A percentile compares a stretch with the other conserved stretches of the same genome.
These are phyloP conservation scores for Suillia variegata DNA, from an alignment of 2,888 invertebrate genomes.

Conservation along the genomic window DNA sequence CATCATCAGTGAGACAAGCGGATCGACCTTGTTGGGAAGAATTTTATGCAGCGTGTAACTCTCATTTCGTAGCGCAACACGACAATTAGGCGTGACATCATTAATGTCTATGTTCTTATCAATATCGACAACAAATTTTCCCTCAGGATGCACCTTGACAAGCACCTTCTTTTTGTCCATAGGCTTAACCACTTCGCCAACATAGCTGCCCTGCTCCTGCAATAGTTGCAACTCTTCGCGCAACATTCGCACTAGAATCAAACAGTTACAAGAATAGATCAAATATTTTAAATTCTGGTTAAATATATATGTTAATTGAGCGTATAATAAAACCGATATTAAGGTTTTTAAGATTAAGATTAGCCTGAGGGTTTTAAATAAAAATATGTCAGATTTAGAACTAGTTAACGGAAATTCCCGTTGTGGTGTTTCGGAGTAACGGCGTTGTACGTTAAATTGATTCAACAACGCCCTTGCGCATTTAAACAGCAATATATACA, in stretches of 20 bases:
- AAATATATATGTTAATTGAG: not conserved
- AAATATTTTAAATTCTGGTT: not conserved
- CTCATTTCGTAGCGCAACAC: constrained; percentile 97
- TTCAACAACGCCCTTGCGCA: no score
- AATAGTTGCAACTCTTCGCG: constrained; percentile 95
- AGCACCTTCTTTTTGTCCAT: constrained; percentile 99
- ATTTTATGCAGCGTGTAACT: constrained; percentile 99
- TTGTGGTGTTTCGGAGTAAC: no score
- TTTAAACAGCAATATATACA: no score
- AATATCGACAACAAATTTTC: constrained; percentile 98
- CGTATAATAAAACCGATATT: no score
- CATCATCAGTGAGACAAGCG: constrained; percentile 99
- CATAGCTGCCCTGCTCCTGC: constrained; percentile 98
- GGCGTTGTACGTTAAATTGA: no score
- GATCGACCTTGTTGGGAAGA: constrained; percentile 98
- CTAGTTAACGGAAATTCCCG: no score
- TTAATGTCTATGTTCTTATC: constrained; percentile 99
- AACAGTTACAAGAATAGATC: constrained; percentile 11
- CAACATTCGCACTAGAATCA: constrained; percentile 84
- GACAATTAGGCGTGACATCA: constrained; percentile 95
- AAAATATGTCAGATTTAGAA: no score
- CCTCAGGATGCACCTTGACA: constrained; percentile 99
- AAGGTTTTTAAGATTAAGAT: no score
- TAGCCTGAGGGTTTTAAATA: no score
- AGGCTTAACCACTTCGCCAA: constrained; percentile 98